Evolutionary conservation across 2,888 invertebrate species (phyloP).

Genomic region (Lepidocyrtinus sp.): DNA sequence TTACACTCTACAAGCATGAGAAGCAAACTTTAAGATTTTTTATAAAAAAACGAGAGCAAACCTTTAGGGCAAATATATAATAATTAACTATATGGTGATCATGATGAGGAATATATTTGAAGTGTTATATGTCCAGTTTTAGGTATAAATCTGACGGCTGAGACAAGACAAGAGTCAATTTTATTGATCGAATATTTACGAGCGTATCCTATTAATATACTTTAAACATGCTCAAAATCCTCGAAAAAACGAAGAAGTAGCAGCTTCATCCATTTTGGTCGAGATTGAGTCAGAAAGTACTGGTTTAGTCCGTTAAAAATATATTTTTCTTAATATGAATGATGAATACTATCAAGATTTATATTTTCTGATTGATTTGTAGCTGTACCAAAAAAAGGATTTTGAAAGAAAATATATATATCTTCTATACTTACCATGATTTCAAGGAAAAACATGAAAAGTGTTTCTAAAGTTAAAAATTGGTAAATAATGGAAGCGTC

Average conservation of each 20-base stretch:
- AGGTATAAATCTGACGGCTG: too few relatives aligned
- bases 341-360: background rate
- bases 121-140: too few relatives aligned
- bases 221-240: background rate
- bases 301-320: slow-evolving; percentile 34
- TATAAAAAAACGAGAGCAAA: background rate
- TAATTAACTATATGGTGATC: too few relatives aligned
- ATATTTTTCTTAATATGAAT: slow-evolving; percentile 18
- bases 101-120: too few relatives aligned
- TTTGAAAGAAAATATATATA: background rate
- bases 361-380: background rate
- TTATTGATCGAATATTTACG: background rate
- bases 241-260: slow-evolving; percentile 22
- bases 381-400: background rate
- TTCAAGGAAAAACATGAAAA: background rate
- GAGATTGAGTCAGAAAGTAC: slow-evolving; percentile 44
- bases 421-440: too few relatives aligned
- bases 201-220: background rate
- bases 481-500: too few relatives aligned
- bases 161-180: background rate
- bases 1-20: background rate
- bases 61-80: background rate
- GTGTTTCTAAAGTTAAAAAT: too few relatives aligned
- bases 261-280: slow-evolving; percentile 34
- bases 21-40: background rate